These are phyloP conservation scores for Drosophila arizonae DNA, from an alignment of 1,140 invertebrate genomes.

Conservation along the genomic window DNA sequence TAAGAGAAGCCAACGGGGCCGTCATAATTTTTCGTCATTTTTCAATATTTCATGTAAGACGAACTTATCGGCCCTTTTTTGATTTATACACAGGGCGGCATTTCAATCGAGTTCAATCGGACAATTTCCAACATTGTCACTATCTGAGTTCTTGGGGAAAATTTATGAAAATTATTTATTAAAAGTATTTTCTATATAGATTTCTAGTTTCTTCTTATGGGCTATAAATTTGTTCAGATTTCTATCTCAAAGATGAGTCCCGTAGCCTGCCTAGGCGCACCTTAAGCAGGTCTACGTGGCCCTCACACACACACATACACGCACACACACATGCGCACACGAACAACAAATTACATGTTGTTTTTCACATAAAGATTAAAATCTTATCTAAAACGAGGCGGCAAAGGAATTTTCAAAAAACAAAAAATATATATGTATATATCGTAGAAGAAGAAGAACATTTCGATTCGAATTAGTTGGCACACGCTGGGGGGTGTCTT, in stretches of 20 bases:
- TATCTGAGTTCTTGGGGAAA: conserved; percentile 27
- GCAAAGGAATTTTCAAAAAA: conserved; percentile 54
- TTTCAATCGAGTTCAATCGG: conserved; percentile 40
- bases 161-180: conserved; percentile 81
- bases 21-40: conserved; percentile 41
- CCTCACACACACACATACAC: conserved; percentile 29
- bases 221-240: conserved; percentile 76
- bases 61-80: conserved; percentile 65
- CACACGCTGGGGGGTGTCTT: conserved; percentile 77
- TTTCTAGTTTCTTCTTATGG: conserved; percentile 59
- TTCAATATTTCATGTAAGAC: conserved; percentile 20
- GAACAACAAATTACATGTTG: conserved; percentile 79
- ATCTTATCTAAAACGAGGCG: conserved; percentile 79
- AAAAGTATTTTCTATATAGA: conserved; percentile 81
- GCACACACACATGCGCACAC: conserved; percentile 15
- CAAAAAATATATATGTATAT: conserved; percentile 4
- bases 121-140: background rate
- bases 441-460: no score
- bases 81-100: conserved; percentile 75
- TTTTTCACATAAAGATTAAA: conserved; percentile 81
- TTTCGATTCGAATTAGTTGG: conserved; percentile 36
- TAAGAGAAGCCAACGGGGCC: conserved; percentile 23
- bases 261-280: conserved; percentile 42
- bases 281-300: conserved; percentile 42
- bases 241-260: conserved; percentile 75